phyloP scores from a whole-genome alignment of 2,888 invertebrate species.

The Scaptomyza tumidula region DNA sequence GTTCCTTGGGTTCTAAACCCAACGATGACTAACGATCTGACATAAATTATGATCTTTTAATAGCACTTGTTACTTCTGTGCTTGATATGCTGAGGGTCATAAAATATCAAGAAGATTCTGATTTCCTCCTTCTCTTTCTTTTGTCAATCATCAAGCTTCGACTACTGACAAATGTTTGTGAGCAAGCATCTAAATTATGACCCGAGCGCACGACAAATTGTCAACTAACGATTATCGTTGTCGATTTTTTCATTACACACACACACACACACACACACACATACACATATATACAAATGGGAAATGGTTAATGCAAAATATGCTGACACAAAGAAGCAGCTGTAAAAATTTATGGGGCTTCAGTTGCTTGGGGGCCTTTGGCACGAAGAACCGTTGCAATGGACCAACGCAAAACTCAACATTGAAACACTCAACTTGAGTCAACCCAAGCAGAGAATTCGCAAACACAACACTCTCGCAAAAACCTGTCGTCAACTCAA shows the following conservation, averaged over 20 bases:
- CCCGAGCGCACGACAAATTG: constrained; percentile 55
- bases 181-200: constrained; percentile 40
- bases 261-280: constrained; percentile 15
- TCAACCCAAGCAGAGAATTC: constrained; percentile 19
- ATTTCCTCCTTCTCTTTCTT: constrained; percentile 5
- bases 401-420: constrained; percentile 52
- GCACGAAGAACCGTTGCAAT: constrained; percentile 54
- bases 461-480: constrained; percentile 13
- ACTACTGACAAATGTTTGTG: constrained; percentile 38
- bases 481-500: constrained; percentile 46
- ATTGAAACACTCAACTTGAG: constrained; percentile 23
- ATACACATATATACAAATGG: constrained; percentile 9
- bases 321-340: constrained; percentile 61
- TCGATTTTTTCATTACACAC: constrained; percentile 42
- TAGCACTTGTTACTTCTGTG: constrained; percentile 7
- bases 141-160: background rate
- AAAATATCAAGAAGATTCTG: constrained; percentile 12
- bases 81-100: constrained; percentile 21
- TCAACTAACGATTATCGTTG: constrained; percentile 56
- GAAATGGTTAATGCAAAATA: constrained; percentile 43
- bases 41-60: background rate
- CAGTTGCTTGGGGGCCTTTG: constrained; percentile 19
- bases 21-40: constrained; percentile 8
- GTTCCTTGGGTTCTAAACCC: background rate
- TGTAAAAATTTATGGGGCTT: constrained; percentile 53